Base-by-base conservation (phyloP, 2,113 vertebrate genomes). In the Pholis gunnellus region DNA sequence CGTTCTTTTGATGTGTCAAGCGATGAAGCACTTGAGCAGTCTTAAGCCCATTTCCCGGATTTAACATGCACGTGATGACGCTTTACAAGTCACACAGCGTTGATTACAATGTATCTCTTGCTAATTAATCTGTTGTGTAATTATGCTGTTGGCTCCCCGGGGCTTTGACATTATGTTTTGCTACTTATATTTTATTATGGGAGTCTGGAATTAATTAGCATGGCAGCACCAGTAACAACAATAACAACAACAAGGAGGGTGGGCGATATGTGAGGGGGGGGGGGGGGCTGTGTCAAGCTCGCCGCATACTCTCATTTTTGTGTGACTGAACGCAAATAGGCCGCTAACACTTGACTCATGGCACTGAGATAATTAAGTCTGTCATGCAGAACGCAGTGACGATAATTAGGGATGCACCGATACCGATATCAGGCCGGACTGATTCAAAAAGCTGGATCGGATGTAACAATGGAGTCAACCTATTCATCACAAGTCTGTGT, bases 121-220 rank as follows among this genome's bases (percentile, higher is more conserved):
- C 82, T 92, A 94, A 93, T 94, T 91, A 93, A 90, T 90, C 79
- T 60, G 78, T 86, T 92, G 87, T 85, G 76, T 91, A 91, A 93
- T 93, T 93, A 93, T 78, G 83, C 81, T 64, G 74, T 74, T 34
- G 75, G 44, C 25, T 85, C 86, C 89, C 90, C 3, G 29, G 83
- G 85, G 88, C 48, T 85, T 84, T 70, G 65, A 60, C 85, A 80
- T 92, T 90, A 87, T 85, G 89, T 87, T 90, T 89, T 86, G 86
- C 90, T 87, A 84, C 89, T 94, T 90, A 86, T 87, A 74, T 87
- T 79, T 91, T 85, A 89, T 92, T 89, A 91, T 90, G 79, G 56
- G 52, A 82, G 87, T 83, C 75, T 84, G 74, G 79, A 91, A 92
- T 93, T 91, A 92, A 94, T 94, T 89, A 91, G 57, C 59, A 13